Percentiles rank a stretch among this genome's conserved stretches.
Conservation (phyloP, 2,888 invertebrate species). For the Hymenopus coronatus region DNA sequence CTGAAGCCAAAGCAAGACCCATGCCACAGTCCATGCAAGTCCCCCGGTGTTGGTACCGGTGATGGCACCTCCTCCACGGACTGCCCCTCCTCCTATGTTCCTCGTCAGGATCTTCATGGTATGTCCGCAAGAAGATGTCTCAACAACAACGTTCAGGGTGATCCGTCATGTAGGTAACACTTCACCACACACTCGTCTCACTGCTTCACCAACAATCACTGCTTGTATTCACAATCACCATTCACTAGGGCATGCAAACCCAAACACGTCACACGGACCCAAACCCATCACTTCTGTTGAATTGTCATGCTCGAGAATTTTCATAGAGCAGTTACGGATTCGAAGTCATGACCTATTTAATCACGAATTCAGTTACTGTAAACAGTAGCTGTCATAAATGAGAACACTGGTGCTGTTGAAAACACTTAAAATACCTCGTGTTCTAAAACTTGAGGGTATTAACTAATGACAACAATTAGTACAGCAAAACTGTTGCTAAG, state of each 20-base stretch:
- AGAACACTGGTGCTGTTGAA: background rate
- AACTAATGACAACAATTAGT: background rate
- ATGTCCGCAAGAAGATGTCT: background rate
- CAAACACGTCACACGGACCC: background rate
- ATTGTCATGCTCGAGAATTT: background rate
- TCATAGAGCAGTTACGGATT: background rate
- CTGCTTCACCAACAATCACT: background rate
- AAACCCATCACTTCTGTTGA: background rate
- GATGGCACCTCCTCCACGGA: background rate
- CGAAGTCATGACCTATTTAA: background rate
- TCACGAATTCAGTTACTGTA: background rate
- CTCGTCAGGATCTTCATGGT: background rate
- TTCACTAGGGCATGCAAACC: background rate
- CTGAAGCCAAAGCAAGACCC: background rate
- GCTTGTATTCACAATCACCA: background rate
- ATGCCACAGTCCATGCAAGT: background rate
- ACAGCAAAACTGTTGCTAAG: background rate
- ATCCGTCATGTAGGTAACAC: background rate
- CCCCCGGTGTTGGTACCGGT: background rate
- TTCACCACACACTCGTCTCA: background rate
- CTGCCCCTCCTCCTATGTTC: background rate
- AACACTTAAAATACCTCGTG: background rate
- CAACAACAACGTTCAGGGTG: background rate
- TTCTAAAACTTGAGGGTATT: background rate
- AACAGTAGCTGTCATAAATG: background rate